A percentile compares a stretch with the other conserved stretches of the same genome.
These are phyloP conservation scores for Noctua pronuba DNA, from an alignment of 2,888 invertebrate species.

Conservation along the genomic window DNA sequence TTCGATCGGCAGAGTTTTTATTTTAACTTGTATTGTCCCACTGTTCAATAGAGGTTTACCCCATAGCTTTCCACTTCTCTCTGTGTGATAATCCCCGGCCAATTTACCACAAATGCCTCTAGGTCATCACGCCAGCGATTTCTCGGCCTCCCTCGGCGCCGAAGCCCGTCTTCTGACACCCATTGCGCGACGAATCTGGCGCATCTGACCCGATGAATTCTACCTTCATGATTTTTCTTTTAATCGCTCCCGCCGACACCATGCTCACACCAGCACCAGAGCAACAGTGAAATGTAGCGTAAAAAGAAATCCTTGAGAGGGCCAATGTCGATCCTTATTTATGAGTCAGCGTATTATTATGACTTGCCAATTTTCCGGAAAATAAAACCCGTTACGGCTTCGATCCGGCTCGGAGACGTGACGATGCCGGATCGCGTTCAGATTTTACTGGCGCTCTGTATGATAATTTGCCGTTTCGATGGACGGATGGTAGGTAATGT, in stretches of 20 bases:
- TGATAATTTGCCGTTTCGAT: slow-evolving; percentile 76
- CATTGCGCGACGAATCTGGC: no score
- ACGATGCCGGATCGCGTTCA: slow-evolving; percentile 79
- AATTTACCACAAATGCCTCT: background rate
- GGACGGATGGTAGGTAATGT: slow-evolving; percentile 61
- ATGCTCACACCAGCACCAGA: slow-evolving; percentile 61
- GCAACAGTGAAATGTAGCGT: slow-evolving; percentile 87
- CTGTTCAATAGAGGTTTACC: background rate
- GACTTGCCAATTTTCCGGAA: slow-evolving; percentile 89
- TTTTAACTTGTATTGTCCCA: background rate
- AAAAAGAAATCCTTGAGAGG: slow-evolving; percentile 87
- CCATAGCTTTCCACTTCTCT: no score
- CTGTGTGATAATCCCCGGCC: background rate
- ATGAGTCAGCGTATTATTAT: slow-evolving; percentile 89
- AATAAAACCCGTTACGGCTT: slow-evolving; percentile 85
- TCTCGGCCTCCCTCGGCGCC: background rate
- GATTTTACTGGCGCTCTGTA: slow-evolving; percentile 82
- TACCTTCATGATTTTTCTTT: background rate
- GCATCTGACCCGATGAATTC: background rate
- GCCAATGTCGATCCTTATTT: slow-evolving; percentile 89
- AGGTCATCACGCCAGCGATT: background rate
- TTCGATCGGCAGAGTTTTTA: background rate
- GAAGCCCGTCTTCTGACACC: no score
- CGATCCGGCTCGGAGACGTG: slow-evolving; percentile 77
- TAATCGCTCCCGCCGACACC: slow-evolving; percentile 57